Evolutionary conservation across 92 coral and sea anemone genomes (phyloP).

Genomic region (Porites evermanni): DNA sequence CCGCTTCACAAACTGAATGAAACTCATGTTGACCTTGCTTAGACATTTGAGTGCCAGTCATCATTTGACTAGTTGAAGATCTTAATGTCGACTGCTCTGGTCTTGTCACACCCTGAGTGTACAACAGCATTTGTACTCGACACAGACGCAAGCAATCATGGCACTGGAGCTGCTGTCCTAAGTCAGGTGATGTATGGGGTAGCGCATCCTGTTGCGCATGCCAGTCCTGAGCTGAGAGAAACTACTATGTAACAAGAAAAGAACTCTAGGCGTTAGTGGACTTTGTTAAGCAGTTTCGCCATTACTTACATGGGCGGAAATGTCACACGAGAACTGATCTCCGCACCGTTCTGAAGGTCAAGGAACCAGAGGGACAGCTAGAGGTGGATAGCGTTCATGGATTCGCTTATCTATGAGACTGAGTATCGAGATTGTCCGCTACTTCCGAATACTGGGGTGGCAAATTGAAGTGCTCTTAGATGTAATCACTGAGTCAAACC

Average conservation of each 20-base stretch:
- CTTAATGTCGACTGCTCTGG: slow-evolving; percentile 32
- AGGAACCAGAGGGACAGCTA: slow-evolving; percentile 34
- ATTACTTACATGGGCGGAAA: slow-evolving; percentile 35
- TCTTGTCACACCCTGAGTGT: slow-evolving; percentile 41
- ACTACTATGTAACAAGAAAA: no score
- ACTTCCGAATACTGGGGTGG: neutral
- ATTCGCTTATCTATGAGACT: no score
- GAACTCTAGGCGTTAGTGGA: slow-evolving; percentile 2
- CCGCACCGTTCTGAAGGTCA: slow-evolving; percentile 27
- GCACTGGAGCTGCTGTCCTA: no score
- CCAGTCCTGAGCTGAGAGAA: no score
- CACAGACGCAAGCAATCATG: slow-evolving; percentile 33
- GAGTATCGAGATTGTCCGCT: no score
- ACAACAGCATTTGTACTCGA: slow-evolving; percentile 16
- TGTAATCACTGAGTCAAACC: slow-evolving; percentile 18
- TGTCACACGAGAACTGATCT: slow-evolving; percentile 44
- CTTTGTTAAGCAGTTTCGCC: slow-evolving; percentile 29
- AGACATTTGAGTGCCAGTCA: slow-evolving; percentile 35
- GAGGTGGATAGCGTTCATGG: neutral
- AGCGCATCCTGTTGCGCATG: no score
- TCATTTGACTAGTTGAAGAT: slow-evolving; percentile 42
- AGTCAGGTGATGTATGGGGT: no score
- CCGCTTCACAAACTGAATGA: neutral
- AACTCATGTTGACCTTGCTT: slow-evolving; percentile 37
- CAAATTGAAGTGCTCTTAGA: slow-evolving; percentile 60